Base-by-base conservation (phyloP, 2,113 vertebrate species). In the Petroica traversi region DNA sequence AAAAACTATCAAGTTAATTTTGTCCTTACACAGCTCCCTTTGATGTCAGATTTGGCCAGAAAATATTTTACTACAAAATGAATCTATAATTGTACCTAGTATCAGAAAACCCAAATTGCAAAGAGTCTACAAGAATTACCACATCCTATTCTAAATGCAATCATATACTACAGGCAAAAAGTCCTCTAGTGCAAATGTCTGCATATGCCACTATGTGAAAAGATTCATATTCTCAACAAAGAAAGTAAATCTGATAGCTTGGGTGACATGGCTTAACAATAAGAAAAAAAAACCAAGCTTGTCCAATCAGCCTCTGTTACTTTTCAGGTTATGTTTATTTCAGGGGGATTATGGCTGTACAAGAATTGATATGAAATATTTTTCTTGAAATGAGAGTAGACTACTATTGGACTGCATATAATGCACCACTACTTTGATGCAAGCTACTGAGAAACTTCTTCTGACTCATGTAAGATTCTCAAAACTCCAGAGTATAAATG, bases 1-100 rank as follows among this genome's bases (percentile, higher is more conserved):
- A 87, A 61, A 66, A 69, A 10, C 1, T 3, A 43, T 12, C 0
- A 0, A 24, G 34, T 25, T 1, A 2, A 14, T 55, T 64, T 89
- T 9, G 0, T 57, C 15, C n/a, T 91, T 58, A 43, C 16, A 51
- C n/a, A 38, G 28, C 4, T 71, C 6, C 46, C 13, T 66, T 59
- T 85, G 5, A 22, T 22, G 1, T 40, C n/a, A n/a, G n/a, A n/a
- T n/a, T 77, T 67, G 57, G 6, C 7, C 26, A 79, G 15, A 82
- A 85, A 88, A 43, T 51, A 74, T 52, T 80, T 88, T 59, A 46
- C 13, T 55, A 40, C 3, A 40, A 83, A 67, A 63, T 38, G 19
- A 51, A 9, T 5, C 17, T 71, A 17, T 28, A 36, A 15, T 41
- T 74, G 2, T 25, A 75, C 45, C 38, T 63, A 34, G 26, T 52